Evolutionary conservation across 2,797 vertebrate species (phyloP).

Genomic region (Scyliorhinus canicula): DNA sequence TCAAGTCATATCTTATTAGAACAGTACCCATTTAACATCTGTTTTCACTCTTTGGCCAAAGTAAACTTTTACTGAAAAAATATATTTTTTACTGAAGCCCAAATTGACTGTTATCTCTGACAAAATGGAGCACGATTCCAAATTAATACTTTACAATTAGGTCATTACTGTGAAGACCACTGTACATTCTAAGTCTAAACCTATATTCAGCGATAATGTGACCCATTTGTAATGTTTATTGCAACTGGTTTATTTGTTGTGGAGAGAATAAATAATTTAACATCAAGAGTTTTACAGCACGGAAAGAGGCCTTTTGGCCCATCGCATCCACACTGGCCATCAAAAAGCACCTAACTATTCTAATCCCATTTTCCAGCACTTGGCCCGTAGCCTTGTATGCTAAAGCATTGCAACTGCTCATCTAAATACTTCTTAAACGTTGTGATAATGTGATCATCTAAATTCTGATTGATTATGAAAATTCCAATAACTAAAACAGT

Average conservation of each 20-base stretch:
- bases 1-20: neutral
- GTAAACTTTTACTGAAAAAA: neutral
- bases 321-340: too few relatives aligned
- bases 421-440: too few relatives aligned
- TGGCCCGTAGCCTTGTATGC: too few relatives aligned
- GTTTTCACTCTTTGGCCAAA: neutral
- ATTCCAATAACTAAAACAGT: neutral
- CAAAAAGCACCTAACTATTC: too few relatives aligned
- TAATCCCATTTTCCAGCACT: too few relatives aligned
- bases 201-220: neutral
- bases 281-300: too few relatives aligned
- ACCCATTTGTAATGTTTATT: neutral
- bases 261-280: neutral
- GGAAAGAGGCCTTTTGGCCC: too few relatives aligned
- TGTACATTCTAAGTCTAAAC: neutral
- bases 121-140: neutral
- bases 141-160: neutral
- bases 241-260: neutral
- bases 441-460: neutral
- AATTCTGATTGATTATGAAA: neutral
- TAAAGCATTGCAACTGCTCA: too few relatives aligned
- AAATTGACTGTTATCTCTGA: neutral
- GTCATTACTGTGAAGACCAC: neutral
- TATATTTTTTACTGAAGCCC: neutral
- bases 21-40: too few relatives aligned